Evolutionary conservation across 2,888 invertebrate genomes (phyloP), one percentile per base, ranked within the genome.

Genomic region (Agrochola lota): DNA sequence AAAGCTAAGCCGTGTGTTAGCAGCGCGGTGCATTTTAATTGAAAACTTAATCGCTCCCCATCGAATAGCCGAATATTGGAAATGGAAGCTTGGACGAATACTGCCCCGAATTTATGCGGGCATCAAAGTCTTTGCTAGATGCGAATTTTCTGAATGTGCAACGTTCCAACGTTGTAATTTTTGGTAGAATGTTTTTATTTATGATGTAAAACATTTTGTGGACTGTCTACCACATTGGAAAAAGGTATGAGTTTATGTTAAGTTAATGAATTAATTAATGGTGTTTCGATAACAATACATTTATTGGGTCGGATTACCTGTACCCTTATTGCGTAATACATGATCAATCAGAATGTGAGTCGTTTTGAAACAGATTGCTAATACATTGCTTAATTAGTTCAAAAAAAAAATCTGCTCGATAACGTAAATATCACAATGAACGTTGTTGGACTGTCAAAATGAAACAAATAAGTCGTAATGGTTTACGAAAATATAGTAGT

Each of bases 21-120:
- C 64, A 30, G 66, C 40, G 78, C 59, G 7, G 15, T 74, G 62
- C 78, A 76, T 79, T 88, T 86, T 83, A 85, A 89, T 88, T 87
- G 85, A 89, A 89, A 90, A 83, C 85, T 83, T 85, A 86, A 89
- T 90, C 81, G 80, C 68, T 69, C 57, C 55, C 81, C 74, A 76
- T 81, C 77, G 76, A 83, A 26, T 67, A 43, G 74, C 72, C 73
- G 74, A 81, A 88, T 88, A 89, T 88, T 85, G 85, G 80, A 75
- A 83, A 71, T 81, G 74, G 81, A 20, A 63, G 67, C 67, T 67
- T 59, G 59, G 40, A 62, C 64, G 70, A 84, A 84, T 69, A 71
- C 49, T 40, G 67, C 6, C 60, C 77, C 40, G 77, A 85, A 83
- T 88, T 84, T 81, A 83, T 83, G 78, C 68, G 78, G 40, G 40